phyloP scores from a whole-genome alignment of 2,113 vertebrate genomes.

The Nematolebias whitei region DNA sequence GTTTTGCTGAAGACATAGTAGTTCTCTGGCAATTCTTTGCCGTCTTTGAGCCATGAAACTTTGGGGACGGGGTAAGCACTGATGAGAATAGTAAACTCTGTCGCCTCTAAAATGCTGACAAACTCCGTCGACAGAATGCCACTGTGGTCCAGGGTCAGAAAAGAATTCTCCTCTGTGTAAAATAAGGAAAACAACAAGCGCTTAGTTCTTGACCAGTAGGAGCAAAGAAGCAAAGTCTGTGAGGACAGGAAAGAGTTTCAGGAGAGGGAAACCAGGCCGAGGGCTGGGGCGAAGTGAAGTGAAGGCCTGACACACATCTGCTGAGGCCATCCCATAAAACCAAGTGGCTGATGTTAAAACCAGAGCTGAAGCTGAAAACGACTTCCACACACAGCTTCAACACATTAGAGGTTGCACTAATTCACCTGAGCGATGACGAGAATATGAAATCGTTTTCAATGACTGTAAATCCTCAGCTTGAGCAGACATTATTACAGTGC shows the following conservation, averaged over 20 bases:
- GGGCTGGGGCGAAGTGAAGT: conserved; percentile 35
- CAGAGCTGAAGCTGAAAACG: conserved; percentile 54
- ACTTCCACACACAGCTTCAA: conserved; percentile 39
- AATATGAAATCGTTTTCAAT: conserved; percentile 10
- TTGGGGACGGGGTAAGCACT: conserved; percentile 86
- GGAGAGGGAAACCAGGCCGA: conserved; percentile 4
- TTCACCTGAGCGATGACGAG: conserved; percentile 27
- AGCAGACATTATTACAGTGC: not conserved
- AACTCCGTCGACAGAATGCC: conserved; percentile 83
- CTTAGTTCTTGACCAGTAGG: not conserved
- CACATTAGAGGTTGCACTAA: conserved; percentile 21
- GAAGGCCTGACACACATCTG: conserved; percentile 68
- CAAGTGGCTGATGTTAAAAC: conserved; percentile 66
- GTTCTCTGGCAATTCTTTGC: conserved; percentile 79
- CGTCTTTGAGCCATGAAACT: conserved; percentile 90
- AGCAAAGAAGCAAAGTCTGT: not conserved
- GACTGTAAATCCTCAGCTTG: not conserved
- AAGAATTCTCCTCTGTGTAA: conserved; percentile 83
- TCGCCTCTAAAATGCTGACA: conserved; percentile 87
- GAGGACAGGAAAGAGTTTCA: conserved; percentile 1
- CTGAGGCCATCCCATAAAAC: conserved; percentile 63
- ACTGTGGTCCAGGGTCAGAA: conserved; percentile 86
- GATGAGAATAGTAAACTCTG: conserved; percentile 87
- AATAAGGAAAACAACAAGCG: conserved; percentile 1
- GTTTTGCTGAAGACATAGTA: conserved; percentile 84